Evolutionary conservation across 1,140 invertebrate genomes (phyloP).

Genomic region (Contarinia nasturtii): DNA sequence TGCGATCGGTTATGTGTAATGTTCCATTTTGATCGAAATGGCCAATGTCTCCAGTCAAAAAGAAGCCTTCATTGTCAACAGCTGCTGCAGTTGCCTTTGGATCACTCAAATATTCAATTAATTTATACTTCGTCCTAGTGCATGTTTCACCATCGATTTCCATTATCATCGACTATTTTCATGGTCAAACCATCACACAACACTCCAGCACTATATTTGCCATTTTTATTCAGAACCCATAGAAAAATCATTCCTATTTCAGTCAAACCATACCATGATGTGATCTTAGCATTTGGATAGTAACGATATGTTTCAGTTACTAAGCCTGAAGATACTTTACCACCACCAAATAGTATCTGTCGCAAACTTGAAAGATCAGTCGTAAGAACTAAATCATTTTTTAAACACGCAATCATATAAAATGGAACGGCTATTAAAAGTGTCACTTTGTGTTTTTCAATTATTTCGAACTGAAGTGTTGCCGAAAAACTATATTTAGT

Average conservation of each 20-base stretch:
- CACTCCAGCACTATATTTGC: not conserved
- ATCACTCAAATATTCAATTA: not conserved
- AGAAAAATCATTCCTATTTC: not conserved
- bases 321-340: not conserved
- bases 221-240: not conserved
- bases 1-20: not conserved
- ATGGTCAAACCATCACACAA: not conserved
- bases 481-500: not conserved
- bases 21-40: not conserved
- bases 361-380: not conserved
- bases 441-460: not conserved
- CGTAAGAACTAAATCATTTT: not conserved
- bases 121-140: not conserved
- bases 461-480: not conserved
- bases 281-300: not conserved
- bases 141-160: not conserved
- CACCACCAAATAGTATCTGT: not conserved
- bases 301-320: not conserved
- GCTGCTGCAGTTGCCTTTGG: not conserved
- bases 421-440: not conserved
- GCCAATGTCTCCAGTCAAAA: not conserved
- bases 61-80: not conserved
- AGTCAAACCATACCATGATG: not conserved
- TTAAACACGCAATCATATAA: not conserved
- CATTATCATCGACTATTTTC: not conserved